Evolutionary conservation across 1,140 invertebrate species (phyloP).

Genomic region (Penaeus indicus): DNA sequence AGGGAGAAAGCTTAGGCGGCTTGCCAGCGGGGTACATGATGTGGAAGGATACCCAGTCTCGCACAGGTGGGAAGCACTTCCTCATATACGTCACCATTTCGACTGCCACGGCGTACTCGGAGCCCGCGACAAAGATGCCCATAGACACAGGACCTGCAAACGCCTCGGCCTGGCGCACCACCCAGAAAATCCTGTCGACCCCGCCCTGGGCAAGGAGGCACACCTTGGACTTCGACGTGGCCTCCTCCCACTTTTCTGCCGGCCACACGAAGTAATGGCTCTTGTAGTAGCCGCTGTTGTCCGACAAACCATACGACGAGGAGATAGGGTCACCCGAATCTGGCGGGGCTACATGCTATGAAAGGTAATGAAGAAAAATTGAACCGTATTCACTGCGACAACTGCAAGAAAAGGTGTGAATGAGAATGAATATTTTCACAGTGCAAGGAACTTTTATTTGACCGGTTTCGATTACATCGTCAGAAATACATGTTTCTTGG

Average conservation of each 20-base stretch:
- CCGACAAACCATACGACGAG: not conserved
- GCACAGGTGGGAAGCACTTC: not conserved
- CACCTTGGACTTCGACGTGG: not conserved
- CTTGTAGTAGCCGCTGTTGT: slow-evolving; percentile 6
- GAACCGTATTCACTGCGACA: too few relatives aligned
- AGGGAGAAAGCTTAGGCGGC: not conserved
- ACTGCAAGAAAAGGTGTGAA: too few relatives aligned
- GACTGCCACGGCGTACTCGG: not conserved
- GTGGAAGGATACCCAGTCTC: not conserved
- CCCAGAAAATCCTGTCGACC: not conserved
- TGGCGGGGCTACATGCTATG: too few relatives aligned
- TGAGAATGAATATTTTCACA: too few relatives aligned
- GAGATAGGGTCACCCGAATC: too few relatives aligned
- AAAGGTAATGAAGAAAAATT: too few relatives aligned
- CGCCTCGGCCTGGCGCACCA: not conserved
- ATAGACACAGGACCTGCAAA: not conserved
- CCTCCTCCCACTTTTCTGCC: not conserved
- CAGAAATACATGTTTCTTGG: too few relatives aligned
- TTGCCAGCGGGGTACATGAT: not conserved
- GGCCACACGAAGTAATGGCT: not conserved
- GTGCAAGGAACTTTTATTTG: too few relatives aligned
- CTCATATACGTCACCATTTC: not conserved
- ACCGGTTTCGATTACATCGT: too few relatives aligned
- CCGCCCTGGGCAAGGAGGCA: not conserved
- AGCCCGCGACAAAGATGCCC: not conserved